Percentiles rank a stretch among this genome's conserved stretches.
phyloP scores from a whole-genome alignment of 2,888 invertebrate species.

The Actias luna region DNA sequence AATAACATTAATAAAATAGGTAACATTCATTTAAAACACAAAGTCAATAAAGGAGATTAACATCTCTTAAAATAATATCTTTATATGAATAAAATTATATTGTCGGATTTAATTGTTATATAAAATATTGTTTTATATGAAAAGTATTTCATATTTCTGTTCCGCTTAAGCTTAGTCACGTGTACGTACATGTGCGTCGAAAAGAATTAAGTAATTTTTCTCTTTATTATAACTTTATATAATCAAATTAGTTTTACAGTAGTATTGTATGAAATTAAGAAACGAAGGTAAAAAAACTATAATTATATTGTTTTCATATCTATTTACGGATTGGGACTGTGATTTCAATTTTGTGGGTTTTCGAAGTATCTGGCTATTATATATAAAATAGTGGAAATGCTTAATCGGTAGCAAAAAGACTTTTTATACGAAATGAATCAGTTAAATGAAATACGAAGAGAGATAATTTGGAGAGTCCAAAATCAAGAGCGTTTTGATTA shows the following conservation, averaged over 20 bases:
- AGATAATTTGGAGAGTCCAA: no score
- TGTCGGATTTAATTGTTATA: constrained; percentile 69
- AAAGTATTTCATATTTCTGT: constrained; percentile 58
- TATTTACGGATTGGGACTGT: neutral
- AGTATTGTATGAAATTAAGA: neutral
- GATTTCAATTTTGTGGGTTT: no score
- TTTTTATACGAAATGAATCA: no score
- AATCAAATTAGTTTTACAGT: neutral
- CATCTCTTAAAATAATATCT: constrained; percentile 73
- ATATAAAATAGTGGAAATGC: no score
- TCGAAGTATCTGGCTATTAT: no score
- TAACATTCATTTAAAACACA: constrained; percentile 32
- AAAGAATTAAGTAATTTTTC: constrained; percentile 32
- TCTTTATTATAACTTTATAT: neutral
- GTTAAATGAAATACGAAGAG: no score
- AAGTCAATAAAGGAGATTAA: constrained; percentile 51
- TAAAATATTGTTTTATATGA: constrained; percentile 72
- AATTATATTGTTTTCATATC: neutral
- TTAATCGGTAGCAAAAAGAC: no score
- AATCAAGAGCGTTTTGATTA: no score
- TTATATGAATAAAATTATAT: constrained; percentile 73
- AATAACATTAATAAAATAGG: constrained; percentile 40
- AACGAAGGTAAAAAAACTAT: neutral
- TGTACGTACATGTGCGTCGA: constrained; percentile 48
- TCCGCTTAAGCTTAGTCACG: constrained; percentile 70